Percentiles rank a stretch among this genome's conserved stretches.
Conservation (phyloP, 2,888 invertebrate species). For the Hecatera dysodea region DNA sequence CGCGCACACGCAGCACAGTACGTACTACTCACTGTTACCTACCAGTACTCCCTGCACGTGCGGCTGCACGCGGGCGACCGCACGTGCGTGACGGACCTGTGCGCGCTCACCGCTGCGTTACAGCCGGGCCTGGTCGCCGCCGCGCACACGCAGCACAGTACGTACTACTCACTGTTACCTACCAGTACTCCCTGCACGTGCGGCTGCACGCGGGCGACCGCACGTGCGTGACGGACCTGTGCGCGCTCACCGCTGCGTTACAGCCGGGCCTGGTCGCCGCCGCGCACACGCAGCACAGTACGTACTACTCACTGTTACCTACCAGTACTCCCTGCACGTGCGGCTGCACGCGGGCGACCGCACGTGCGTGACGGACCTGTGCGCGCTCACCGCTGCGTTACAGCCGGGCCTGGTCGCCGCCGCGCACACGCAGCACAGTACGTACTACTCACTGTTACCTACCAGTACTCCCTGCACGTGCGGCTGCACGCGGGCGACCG, state of each 20-base stretch:
- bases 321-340: no score
- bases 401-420: no score
- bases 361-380: neutral
- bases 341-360: neutral
- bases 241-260: constrained; percentile 94
- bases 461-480: no score
- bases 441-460: no score
- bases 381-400: no score
- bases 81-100: constrained; percentile 80
- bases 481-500: no score
- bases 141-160: constrained; percentile 75
- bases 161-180: constrained; percentile 53
- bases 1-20: constrained; percentile 75
- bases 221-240: constrained; percentile 80
- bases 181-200: constrained; percentile 95
- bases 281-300: constrained; percentile 75
- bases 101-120: constrained; percentile 94
- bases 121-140: constrained; percentile 92
- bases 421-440: no score
- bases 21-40: constrained; percentile 53
- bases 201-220: constrained; percentile 78
- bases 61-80: constrained; percentile 78
- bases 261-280: constrained; percentile 92
- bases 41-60: constrained; percentile 95
- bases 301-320: constrained; percentile 53